Percentiles rank a stretch among this genome's conserved stretches.
These are phyloP conservation scores for Himalopsyche kuldschensis DNA, from an alignment of 2,888 invertebrate species.

Conservation along the genomic window DNA sequence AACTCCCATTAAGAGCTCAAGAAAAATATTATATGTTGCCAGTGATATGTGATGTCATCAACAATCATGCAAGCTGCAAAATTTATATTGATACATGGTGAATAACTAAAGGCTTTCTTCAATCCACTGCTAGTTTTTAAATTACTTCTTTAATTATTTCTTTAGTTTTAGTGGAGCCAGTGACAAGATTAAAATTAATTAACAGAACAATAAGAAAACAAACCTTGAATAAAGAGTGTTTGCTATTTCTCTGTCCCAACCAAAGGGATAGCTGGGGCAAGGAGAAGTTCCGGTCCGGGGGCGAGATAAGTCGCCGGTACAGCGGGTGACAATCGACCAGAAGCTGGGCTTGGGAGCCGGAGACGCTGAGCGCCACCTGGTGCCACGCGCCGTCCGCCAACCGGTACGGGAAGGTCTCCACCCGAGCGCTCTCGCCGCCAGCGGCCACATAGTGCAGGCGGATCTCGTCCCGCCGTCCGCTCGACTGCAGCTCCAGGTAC, in stretches of 20 bases:
- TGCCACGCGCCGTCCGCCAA: slow-evolving; percentile 90
- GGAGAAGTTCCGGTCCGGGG: slow-evolving; percentile 76
- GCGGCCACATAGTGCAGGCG: slow-evolving; percentile 79
- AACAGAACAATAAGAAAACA: slow-evolving; percentile 41
- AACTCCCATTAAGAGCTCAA: no score
- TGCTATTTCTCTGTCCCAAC: slow-evolving; percentile 85
- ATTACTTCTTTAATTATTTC: no score
- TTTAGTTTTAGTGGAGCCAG: no score
- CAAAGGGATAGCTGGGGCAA: slow-evolving; percentile 75
- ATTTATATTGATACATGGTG: no score
- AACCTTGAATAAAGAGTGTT: slow-evolving; percentile 88
- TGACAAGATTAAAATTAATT: no score
- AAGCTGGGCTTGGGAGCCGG: slow-evolving; percentile 80
- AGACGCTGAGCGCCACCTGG: slow-evolving; percentile 80
- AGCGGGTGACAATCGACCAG: slow-evolving; percentile 85
- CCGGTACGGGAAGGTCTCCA: slow-evolving; percentile 85
- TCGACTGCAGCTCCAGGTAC: slow-evolving; percentile 90
- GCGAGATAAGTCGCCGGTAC: slow-evolving; percentile 77
- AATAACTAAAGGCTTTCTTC: no score
- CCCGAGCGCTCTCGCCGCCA: slow-evolving; percentile 66
- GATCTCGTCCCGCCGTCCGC: slow-evolving; percentile 84
- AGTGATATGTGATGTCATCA: no score
- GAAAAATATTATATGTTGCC: no score
- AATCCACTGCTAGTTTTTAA: no score
- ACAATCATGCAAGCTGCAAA: no score